Evolutionary conservation across 2,113 vertebrate genomes (phyloP).

Genomic region (human): DNA sequence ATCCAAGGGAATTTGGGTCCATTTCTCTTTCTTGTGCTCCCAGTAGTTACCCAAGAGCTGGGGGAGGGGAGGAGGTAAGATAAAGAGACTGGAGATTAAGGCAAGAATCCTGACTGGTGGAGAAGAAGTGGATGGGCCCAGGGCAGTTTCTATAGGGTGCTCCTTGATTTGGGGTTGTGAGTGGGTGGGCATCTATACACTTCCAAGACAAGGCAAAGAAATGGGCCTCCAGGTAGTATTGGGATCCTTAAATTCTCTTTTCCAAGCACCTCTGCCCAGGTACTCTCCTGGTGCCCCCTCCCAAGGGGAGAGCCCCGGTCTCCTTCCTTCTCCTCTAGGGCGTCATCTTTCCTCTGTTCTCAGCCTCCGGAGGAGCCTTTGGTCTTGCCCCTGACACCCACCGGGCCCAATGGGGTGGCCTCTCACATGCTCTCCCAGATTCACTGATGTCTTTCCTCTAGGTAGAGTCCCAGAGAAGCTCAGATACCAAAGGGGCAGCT

Average conservation of each 20-base stretch:
- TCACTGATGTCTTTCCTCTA: background rate
- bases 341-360: background rate
- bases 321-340: background rate
- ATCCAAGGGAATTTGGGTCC: background rate
- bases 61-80: background rate
- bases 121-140: background rate
- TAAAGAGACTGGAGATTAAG: background rate
- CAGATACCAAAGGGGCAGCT: background rate
- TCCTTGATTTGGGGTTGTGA: conserved; percentile 27
- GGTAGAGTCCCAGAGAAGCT: background rate
- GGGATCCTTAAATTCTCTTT: background rate
- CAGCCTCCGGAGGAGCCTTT: background rate
- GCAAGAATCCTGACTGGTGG: background rate
- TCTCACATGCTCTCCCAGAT: background rate
- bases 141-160: background rate
- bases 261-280: background rate
- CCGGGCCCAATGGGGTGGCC: background rate
- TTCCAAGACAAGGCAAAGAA: conserved; percentile 34
- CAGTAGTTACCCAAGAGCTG: background rate
- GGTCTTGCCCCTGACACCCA: background rate
- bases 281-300: background rate
- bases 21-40: background rate
- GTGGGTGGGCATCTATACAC: background rate
- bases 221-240: background rate
- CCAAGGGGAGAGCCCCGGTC: background rate